Evolutionary conservation across 1,140 invertebrate genomes (phyloP).

Genomic region (Littorina saxatilis): DNA sequence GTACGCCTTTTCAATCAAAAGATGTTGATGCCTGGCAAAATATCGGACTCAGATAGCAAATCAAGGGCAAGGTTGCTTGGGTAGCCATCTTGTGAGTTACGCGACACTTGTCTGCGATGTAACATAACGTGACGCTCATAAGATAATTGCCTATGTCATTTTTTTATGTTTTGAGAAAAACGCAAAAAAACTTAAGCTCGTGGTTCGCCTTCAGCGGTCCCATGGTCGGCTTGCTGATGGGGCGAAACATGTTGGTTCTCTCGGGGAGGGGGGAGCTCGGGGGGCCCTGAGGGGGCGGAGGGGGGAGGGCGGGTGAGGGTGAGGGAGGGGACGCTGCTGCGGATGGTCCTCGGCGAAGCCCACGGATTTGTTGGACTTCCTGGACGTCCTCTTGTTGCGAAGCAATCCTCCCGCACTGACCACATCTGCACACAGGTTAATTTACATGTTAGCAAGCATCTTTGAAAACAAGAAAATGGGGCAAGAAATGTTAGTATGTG

Average conservation of each 20-base stretch:
- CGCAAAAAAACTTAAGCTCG: too few species aligned
- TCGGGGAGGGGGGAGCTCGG: constrained; percentile 19
- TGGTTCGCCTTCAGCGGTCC: constrained; percentile 17
- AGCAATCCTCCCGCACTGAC: constrained; percentile 12
- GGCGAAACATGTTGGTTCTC: constrained; percentile 9
- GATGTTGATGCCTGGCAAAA: too few species aligned
- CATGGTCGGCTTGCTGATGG: constrained; percentile 1
- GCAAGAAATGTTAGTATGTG: not conserved
- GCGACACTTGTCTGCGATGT: too few species aligned
- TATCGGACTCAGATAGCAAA: too few species aligned
- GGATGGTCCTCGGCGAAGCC: constrained; percentile 12
- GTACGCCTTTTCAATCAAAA: too few species aligned
- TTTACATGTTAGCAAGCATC: too few species aligned
- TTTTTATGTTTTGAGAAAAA: too few species aligned
- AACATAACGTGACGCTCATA: too few species aligned
- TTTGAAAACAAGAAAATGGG: too few species aligned
- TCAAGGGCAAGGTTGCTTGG: too few species aligned
- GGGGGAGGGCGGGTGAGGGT: not conserved
- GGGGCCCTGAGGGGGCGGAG: not conserved
- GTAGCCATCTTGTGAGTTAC: too few species aligned
- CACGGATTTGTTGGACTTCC: constrained; percentile 24
- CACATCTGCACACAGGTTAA: not conserved
- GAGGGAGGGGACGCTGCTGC: not conserved
- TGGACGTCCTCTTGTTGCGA: constrained; percentile 14
- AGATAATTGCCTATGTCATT: too few species aligned